These are phyloP conservation scores for Blastobasis lacticolella DNA, from an alignment of 2,888 invertebrate genomes.

Conservation along the genomic window DNA sequence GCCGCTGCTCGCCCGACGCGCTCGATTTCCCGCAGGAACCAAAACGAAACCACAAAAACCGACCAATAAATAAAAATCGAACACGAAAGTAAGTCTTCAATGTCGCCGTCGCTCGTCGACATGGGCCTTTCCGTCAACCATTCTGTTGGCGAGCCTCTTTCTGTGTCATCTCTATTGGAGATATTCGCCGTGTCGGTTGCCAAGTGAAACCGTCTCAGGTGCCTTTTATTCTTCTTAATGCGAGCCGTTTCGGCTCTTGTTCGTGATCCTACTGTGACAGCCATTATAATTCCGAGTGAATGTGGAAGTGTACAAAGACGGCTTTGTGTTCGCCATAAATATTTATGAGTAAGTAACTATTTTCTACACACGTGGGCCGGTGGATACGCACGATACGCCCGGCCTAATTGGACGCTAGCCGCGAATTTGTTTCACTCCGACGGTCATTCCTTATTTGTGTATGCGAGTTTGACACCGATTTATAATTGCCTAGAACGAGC, in stretches of 20 bases:
- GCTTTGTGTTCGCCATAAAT: constrained; percentile 65
- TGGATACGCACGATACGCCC: constrained; percentile 66
- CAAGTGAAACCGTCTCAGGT: constrained; percentile 58
- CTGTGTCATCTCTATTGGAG: constrained; percentile 51
- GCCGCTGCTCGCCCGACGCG: constrained; percentile 35
- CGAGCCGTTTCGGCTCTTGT: constrained; percentile 66
- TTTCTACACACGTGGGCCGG: constrained; percentile 64
- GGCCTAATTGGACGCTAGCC: constrained; percentile 62
- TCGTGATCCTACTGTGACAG: constrained; percentile 66
- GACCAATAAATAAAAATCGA: constrained; percentile 23
- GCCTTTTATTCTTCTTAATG: constrained; percentile 64
- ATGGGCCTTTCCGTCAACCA: constrained; percentile 34
- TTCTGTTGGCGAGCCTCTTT: constrained; percentile 41
- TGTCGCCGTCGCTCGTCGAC: constrained; percentile 20
- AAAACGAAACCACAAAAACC: constrained; percentile 41
- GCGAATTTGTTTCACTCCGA: constrained; percentile 58
- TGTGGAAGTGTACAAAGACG: constrained; percentile 66
- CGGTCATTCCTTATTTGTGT: constrained; percentile 39
- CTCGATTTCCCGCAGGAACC: constrained; percentile 46
- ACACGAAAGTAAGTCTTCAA: constrained; percentile 36
- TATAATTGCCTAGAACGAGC: constrained; percentile 23
- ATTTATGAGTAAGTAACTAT: constrained; percentile 69
- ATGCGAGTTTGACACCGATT: constrained; percentile 22
- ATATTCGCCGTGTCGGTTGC: constrained; percentile 60
- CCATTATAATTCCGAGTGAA: constrained; percentile 69